A percentile compares a stretch with the other conserved stretches of the same genome.
phyloP scores from a whole-genome alignment of 2,888 invertebrate species.

The Drosophila lacicola region DNA sequence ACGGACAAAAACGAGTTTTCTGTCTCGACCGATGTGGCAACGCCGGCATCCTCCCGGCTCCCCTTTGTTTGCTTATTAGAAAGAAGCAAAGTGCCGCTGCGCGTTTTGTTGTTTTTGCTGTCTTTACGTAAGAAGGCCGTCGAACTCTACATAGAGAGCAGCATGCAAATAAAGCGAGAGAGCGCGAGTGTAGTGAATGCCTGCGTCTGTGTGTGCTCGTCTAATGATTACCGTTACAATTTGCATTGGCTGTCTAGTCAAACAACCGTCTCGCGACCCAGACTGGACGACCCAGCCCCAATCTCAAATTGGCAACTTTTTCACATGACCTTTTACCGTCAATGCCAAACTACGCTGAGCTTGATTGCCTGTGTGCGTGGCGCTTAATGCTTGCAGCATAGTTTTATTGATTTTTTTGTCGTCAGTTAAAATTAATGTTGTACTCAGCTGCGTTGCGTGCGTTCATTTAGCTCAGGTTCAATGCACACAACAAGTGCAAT shows the following conservation, averaged over 20 bases:
- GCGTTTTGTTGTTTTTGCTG: conserved; percentile 47
- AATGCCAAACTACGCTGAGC: conserved; percentile 25
- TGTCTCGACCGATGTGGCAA: conserved; percentile 64
- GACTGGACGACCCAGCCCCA: conserved; percentile 74
- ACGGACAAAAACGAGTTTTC: conserved; percentile 59
- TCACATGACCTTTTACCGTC: conserved; percentile 68
- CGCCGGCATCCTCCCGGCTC: conserved; percentile 40
- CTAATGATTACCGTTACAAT: conserved; percentile 80
- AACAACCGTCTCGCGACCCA: conserved; percentile 72
- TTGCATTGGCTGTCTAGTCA: conserved; percentile 73
- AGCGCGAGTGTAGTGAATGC: conserved; percentile 18
- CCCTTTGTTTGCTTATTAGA: conserved; percentile 67
- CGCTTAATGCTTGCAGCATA: conserved; percentile 38
- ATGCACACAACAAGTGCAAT: conserved; percentile 65
- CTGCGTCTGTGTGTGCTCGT: conserved; percentile 38
- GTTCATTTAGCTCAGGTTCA: conserved; percentile 53
- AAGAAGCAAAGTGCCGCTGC: conserved; percentile 71
- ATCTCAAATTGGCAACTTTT: conserved; percentile 61
- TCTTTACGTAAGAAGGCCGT: conserved; percentile 79
- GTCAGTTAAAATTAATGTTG: conserved; percentile 39
- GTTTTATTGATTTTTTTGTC: conserved; percentile 55
- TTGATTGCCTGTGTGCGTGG: conserved; percentile 18
- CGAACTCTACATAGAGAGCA: conserved; percentile 69
- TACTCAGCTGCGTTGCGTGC: conserved; percentile 30
- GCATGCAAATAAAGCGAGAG: conserved; percentile 64